Conservation (phyloP, 2,113 vertebrate species). For the Sclerurus mexicanus region DNA sequence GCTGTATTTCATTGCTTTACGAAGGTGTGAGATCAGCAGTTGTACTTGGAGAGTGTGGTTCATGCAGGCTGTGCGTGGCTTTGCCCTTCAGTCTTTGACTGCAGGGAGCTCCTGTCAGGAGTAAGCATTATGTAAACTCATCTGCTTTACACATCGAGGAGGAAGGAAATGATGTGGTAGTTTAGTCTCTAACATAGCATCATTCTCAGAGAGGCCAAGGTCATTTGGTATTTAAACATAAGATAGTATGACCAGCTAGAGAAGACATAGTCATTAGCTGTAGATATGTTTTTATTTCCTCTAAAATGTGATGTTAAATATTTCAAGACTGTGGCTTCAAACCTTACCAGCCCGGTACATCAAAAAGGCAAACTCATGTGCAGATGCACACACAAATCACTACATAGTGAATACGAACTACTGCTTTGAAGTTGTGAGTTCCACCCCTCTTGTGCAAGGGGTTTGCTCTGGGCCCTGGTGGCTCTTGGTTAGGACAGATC, state of each 20-base stretch:
- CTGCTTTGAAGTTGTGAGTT: background rate
- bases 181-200: background rate
- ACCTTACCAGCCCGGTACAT: background rate
- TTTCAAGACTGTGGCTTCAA: background rate
- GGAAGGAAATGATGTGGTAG: conserved; percentile 29
- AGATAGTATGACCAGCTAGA: background rate
- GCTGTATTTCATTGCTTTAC: background rate
- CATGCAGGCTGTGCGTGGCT: background rate
- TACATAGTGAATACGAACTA: background rate
- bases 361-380: background rate
- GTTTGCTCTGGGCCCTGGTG: background rate
- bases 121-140: background rate
- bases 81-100: background rate
- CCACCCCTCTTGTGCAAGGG: background rate
- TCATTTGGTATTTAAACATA: background rate
- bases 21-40: background rate
- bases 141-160: conserved; percentile 10
- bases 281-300: background rate
- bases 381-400: background rate
- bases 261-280: background rate
- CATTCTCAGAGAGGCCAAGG: background rate
- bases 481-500: background rate
- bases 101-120: background rate
- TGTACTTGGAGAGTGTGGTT: background rate
- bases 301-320: background rate